Percentiles rank a stretch among this genome's conserved stretches.
Conservation (phyloP, 2,113 vertebrate species). For the Campylorhamphus procurvoides region DNA sequence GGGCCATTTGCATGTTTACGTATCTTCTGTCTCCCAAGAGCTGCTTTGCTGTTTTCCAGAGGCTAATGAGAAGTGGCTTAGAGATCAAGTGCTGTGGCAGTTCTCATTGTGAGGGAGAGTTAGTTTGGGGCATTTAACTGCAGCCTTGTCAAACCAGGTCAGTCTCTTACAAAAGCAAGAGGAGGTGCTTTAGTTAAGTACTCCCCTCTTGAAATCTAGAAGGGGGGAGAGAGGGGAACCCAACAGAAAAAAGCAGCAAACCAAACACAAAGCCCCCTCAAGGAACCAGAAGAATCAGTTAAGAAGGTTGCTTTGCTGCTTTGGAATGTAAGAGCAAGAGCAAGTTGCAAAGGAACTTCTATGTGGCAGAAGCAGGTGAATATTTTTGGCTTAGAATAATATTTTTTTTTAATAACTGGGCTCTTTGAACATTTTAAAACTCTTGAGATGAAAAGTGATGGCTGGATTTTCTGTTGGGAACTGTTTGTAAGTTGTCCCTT, state of each 20-base stretch:
- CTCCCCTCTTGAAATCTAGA: neutral
- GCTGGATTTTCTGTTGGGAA: neutral
- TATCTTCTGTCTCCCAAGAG: neutral
- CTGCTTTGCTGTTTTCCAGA: neutral
- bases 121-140: slow-evolving; percentile 16
- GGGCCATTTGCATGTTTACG: neutral
- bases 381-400: neutral
- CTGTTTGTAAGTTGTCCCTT: neutral
- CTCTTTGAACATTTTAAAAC: neutral
- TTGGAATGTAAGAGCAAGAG: neutral
- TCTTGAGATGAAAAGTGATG: neutral
- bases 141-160: slow-evolving; percentile 27
- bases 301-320: neutral
- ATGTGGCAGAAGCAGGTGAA: slow-evolving; percentile 15
- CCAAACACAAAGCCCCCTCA: neutral
- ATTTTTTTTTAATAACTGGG: neutral
- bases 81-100: slow-evolving; percentile 34
- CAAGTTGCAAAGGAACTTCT: neutral
- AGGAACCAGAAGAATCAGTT: neutral
- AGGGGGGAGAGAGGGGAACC: rapidly evolving
- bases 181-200: slow-evolving; percentile 29
- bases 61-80: slow-evolving; percentile 41
- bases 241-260: neutral
- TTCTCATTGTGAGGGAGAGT: neutral
- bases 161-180: neutral